Evolutionary conservation across 2,888 invertebrate genomes (phyloP), one percentile per base, ranked within the genome.

Genomic region (Oligia strigilis): DNA sequence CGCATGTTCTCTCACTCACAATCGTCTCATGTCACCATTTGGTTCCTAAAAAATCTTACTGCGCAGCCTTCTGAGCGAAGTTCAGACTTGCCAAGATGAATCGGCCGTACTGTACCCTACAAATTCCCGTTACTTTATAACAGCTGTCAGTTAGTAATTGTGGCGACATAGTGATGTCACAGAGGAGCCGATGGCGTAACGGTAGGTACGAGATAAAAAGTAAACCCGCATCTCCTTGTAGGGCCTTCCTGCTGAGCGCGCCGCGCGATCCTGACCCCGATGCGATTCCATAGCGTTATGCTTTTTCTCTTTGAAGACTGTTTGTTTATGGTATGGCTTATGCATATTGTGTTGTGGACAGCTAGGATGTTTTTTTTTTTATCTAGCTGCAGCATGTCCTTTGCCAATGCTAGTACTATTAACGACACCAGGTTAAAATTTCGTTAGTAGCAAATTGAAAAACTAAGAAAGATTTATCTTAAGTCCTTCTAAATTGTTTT

Each of bases 181-280:
- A 77, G 84, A 87, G 43, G 75, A 82, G 71, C 79, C 74, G 86
- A 84, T 86, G 85, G 74, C 72, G 84, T 93, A 93, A 93, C 93
- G 92, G 94, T 92, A 82, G 92, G 94, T 92, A 82, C 69, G 80
- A 73, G 75, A 87, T 88, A 92, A 93, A 93, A 94, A 93, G 85
- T 85, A 72, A 92, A 92, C 87, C 81, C 69, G 86, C 82, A 84
- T 73, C 69, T 77, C 93, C 93, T 84, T 93, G 81, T 93, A 94
- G 78, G 91, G 94, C 80, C 91, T 93, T 93, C 94, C 93, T 93
- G 94, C 60, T 86, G 78, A 78, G 83, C 83, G 81, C 69, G 83
- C 58, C 79, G 49, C 72, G 81, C 87, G 86, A 81, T 90, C 86
- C 89, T 91, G 92, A 90, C 92, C 90, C 74, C 89, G 83, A 82